Percentiles rank a stretch among this genome's conserved stretches.
Evolutionary conservation across 2,888 invertebrate genomes (phyloP).

Genomic region (Oxytorus armatus): DNA sequence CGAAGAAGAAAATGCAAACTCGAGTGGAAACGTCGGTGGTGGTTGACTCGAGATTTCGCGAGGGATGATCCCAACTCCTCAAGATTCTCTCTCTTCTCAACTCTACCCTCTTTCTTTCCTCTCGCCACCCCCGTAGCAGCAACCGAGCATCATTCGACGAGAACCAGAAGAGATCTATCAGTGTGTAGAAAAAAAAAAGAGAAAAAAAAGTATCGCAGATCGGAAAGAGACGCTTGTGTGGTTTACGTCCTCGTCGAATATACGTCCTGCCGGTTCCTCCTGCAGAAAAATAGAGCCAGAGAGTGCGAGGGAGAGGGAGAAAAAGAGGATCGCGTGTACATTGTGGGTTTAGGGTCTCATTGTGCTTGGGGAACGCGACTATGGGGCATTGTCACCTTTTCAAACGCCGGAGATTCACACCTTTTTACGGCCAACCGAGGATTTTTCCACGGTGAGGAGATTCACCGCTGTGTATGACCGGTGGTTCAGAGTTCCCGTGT

Average conservation of each 20-base stretch:
- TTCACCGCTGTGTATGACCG: background rate
- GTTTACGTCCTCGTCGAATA: slow-evolving; percentile 13
- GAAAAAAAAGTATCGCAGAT: slow-evolving; percentile 45
- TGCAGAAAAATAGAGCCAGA: slow-evolving; percentile 24
- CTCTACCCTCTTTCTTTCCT: background rate
- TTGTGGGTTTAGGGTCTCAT: slow-evolving; percentile 81
- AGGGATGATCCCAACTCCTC: slow-evolving; percentile 51
- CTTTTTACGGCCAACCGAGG: slow-evolving; percentile 78
- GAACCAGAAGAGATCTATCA: slow-evolving; percentile 24
- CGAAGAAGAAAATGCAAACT: slow-evolving; percentile 46
- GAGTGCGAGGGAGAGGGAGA: slow-evolving; percentile 52
- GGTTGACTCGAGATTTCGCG: slow-evolving; percentile 57
- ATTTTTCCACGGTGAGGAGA: slow-evolving; percentile 76
- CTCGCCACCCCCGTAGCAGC: slow-evolving; percentile 36
- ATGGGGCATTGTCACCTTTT: slow-evolving; percentile 81
- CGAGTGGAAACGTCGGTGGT: slow-evolving; percentile 49
- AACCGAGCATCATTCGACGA: slow-evolving; percentile 37
- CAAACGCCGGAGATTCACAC: slow-evolving; percentile 81
- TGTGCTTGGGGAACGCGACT: slow-evolving; percentile 76
- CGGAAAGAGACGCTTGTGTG: slow-evolving; percentile 22
- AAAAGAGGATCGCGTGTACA: slow-evolving; percentile 72
- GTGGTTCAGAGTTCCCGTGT: slow-evolving; percentile 9
- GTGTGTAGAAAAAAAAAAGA: too few relatives aligned
- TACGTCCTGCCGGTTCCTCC: slow-evolving; percentile 1
- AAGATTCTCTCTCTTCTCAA: background rate